Evolutionary conservation across 2,888 invertebrate genomes (phyloP), one percentile per base, ranked within the genome.

Genomic region (Hydrotaea cyrtoneurina): DNA sequence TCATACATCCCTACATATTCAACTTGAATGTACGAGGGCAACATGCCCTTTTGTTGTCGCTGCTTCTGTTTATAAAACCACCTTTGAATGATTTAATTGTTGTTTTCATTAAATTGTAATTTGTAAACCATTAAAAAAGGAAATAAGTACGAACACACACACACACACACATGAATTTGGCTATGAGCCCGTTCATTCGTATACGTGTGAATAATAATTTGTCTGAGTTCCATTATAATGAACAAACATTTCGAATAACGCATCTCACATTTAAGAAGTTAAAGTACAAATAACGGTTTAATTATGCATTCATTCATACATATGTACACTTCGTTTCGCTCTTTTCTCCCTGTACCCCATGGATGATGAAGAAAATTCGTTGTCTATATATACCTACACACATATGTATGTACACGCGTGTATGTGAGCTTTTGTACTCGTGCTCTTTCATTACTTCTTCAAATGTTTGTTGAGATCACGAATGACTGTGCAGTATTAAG

Each of bases 101-200:
- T 85, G 85, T 79, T 82, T 85, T 85, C 82, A 85, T 85, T 85
- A 79, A 85, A 85, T 79, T 79, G 82, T 79, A 79, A 82, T 85
- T 82, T 85, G 82, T 82, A 69, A 77, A 73, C 73, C 79, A 77
- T 85, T 77, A 85, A 81, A 39, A 73, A 77, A 64, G 36, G n/a
- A 57, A 19, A 26, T 59, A 76, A 50, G 21, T 77, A 50, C 59
- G 7, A 13, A 31, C 57, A 59, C 3, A 71, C 31, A 72, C 7
- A 36, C 15, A 64, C 39, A 50, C 31, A 57, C 21, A 64, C 7
- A 71, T 43, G 46, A n/a, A 11, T 23, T 11, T 11, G 19, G 2
- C 11, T 21, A 1, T 11, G 31, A 17, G 53, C 23, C 13, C 50
- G 26, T 64, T 23, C 43, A 13, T 53, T 11, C 15, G 46, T 64